Evolutionary conservation across 64 coral and sea anemone species (phyloP), one percentile per base, ranked within the genome.

Genomic region (Actinia equina): DNA sequence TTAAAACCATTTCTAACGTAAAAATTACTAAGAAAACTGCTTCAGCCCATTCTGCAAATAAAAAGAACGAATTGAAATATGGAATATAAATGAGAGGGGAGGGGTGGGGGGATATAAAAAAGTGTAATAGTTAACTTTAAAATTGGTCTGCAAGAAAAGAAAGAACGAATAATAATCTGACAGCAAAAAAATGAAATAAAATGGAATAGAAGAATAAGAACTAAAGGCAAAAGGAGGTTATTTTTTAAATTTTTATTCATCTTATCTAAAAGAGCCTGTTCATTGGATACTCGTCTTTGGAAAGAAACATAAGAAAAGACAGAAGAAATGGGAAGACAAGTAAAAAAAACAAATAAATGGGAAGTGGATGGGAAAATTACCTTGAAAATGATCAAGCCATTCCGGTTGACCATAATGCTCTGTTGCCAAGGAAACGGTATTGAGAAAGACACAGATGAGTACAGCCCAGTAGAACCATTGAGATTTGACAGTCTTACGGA

Each of bases 381-480:
- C 51, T 89, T 99, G 88, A 88, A 99, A 99, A 0, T 83, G 8
- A 2, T 42, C 16, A 56, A 99, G 83, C 88, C 91, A 89, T 3
- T 18, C 0, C 13, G 93, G 88, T 82, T 99, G 93, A 3, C 55
- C 42, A 67, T 95, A 84, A 62, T 95, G 87, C 20, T 99, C 90
- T 56, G 89, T 84, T 8, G 97, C 97, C 20, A 99, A 71, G 12
- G 90, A 90, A 65, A 99, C 92, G 2, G 97, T 99, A 67, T 99
- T 99, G 8, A 99, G 82, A 19, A 95, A 92, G 20, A 99, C 97
- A 61, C 93, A 92, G 27, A 95, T 56, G 51, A 99, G 83, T 19
- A 99, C 93, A 18, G 94, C 92, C 97, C 97, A 99, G 45, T 93
- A 99, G 65, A 99, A 99, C 41, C 61, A 85, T 79, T 95, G 87